Conservation (phyloP, 2,888 invertebrate species). For the Euproctis similis region DNA sequence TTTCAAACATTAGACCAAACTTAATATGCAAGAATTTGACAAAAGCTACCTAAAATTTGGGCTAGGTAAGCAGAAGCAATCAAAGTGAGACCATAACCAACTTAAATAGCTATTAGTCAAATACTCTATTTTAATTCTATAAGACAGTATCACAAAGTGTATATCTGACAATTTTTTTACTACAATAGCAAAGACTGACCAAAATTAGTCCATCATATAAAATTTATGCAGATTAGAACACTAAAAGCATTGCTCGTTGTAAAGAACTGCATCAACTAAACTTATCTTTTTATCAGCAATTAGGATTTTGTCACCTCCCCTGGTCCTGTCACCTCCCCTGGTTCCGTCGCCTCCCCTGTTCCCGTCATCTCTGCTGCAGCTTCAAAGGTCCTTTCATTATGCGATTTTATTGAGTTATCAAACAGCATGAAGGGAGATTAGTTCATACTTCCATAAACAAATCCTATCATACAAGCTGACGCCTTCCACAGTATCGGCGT, state of each 20-base stretch:
- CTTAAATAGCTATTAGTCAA: too few relatives aligned
- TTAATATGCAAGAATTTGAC: too few relatives aligned
- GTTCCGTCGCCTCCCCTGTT: conserved; percentile 63
- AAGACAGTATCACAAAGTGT: too few relatives aligned
- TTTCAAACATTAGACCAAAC: too few relatives aligned
- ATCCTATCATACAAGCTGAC: conserved; percentile 76
- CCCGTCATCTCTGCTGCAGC: conserved; percentile 28
- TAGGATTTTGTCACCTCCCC: conserved; percentile 72
- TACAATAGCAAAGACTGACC: too few relatives aligned
- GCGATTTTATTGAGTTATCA: conserved; percentile 74
- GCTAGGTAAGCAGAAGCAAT: too few relatives aligned
- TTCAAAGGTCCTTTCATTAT: conserved; percentile 73
- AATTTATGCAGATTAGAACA: conserved; percentile 23
- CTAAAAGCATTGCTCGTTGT: conserved; percentile 37
- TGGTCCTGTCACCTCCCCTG: too few relatives aligned
- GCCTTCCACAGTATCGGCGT: conserved; percentile 72
- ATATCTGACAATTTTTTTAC: too few relatives aligned
- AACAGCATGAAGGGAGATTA: conserved; percentile 66
- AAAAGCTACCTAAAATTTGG: too few relatives aligned
- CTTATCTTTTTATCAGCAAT: conserved; percentile 76
- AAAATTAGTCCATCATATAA: conserved; percentile 14
- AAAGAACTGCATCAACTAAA: conserved; percentile 38
- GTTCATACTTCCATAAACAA: conserved; percentile 74
- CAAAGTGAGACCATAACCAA: too few relatives aligned
- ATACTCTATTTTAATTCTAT: too few relatives aligned